A percentile compares a stretch with the other conserved stretches of the same genome.
phyloP scores from a whole-genome alignment of 2,113 vertebrate species.

The Pluvialis apricaria region DNA sequence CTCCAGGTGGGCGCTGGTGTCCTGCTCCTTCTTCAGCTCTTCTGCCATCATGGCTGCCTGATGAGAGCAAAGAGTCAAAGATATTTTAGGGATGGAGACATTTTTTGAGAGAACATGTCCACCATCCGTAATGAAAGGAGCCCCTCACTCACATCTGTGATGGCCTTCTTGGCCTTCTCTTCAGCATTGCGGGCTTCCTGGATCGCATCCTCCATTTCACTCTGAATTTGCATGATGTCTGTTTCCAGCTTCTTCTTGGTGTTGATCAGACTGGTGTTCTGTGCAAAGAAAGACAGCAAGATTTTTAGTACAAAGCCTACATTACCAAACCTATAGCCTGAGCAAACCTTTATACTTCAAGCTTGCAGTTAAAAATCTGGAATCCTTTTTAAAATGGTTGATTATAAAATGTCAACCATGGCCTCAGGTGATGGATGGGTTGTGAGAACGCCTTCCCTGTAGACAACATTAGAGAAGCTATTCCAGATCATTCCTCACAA shows the following conservation, averaged over 20 bases:
- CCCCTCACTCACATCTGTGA: conserved; percentile 69
- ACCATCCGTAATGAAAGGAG: neutral
- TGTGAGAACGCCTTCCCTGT: too few species aligned
- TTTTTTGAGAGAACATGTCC: too few species aligned
- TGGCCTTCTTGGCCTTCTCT: conserved; percentile 81
- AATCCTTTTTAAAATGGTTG: too few species aligned
- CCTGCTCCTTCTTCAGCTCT: conserved; percentile 92
- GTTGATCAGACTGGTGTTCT: conserved; percentile 90
- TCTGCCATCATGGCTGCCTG: conserved; percentile 88
- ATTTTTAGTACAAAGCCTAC: too few species aligned
- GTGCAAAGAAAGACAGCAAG: neutral
- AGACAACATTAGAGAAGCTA: too few species aligned
- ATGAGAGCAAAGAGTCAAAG: neutral
- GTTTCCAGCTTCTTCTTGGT: conserved; percentile 85
- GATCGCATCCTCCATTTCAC: conserved; percentile 83
- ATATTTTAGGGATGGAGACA: too few species aligned
- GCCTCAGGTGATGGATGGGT: too few species aligned
- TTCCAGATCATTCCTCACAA: too few species aligned
- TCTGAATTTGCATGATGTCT: conserved; percentile 81
- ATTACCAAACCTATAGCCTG: too few species aligned
- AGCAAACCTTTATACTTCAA: too few species aligned
- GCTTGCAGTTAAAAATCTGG: too few species aligned
- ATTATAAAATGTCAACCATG: too few species aligned
- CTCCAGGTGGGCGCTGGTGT: conserved; percentile 83
- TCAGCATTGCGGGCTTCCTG: conserved; percentile 84